These are phyloP conservation scores for Drosophila guanche DNA, from an alignment of 1,140 invertebrate species.

Conservation along the genomic window DNA sequence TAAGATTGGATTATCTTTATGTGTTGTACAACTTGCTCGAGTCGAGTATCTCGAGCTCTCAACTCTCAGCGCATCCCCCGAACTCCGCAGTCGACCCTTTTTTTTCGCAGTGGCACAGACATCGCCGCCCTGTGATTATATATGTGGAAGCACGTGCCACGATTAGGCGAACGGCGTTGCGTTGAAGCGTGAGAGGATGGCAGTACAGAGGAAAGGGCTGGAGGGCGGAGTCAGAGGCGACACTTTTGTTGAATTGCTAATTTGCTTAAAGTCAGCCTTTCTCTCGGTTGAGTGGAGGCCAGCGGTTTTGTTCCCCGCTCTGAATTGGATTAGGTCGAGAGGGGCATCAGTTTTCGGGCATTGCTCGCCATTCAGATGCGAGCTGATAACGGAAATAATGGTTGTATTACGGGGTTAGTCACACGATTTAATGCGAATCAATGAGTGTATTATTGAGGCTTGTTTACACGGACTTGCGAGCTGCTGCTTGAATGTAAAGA, in stretches of 20 bases:
- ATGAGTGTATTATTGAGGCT: not conserved
- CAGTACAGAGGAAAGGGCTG: conserved; percentile 2
- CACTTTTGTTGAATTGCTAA: conserved; percentile 75
- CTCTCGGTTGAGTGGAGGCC: conserved; percentile 23
- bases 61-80: conserved; percentile 23
- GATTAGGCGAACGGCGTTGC: conserved; percentile 73
- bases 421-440: conserved; percentile 23
- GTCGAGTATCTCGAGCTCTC: conserved; percentile 20
- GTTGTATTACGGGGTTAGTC: conserved; percentile 39
- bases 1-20: conserved; percentile 80
- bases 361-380: not conserved
- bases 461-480: not conserved
- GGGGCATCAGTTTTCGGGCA: conserved; percentile 24
- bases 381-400: conserved; percentile 45
- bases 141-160: conserved; percentile 79
- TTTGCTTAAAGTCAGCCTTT: conserved; percentile 68
- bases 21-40: conserved; percentile 36
- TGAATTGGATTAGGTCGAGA: conserved; percentile 30
- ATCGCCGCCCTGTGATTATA: conserved; percentile 68
- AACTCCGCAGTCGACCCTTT: conserved; percentile 6
- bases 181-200: conserved; percentile 61
- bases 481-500: not conserved
- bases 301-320: conserved; percentile 3
- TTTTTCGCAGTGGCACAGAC: conserved; percentile 1
- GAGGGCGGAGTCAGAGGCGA: conserved; percentile 39